These are phyloP conservation scores for Dendrocincla fuliginosa DNA, from an alignment of 2,797 vertebrate genomes.

Conservation along the genomic window DNA sequence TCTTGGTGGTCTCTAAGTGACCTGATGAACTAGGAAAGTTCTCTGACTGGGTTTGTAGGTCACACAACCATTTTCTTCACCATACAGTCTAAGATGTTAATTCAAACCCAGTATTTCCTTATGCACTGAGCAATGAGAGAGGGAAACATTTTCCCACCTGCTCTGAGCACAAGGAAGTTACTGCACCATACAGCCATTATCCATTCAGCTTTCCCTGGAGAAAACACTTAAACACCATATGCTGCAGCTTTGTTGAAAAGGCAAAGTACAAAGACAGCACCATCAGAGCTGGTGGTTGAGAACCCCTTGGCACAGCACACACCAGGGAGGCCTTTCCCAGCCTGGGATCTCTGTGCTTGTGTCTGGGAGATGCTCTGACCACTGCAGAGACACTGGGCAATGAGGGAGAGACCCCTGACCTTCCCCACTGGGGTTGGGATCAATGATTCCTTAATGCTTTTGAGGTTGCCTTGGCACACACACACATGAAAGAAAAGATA, in stretches of 20 bases:
- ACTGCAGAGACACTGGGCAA: not conserved
- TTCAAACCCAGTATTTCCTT: not conserved
- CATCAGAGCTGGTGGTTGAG: rapidly evolving
- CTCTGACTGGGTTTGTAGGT: not conserved
- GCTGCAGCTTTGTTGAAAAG: not conserved
- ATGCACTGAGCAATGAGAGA: not conserved
- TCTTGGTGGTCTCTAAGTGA: not conserved
- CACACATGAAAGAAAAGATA: not conserved
- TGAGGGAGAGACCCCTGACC: not conserved
- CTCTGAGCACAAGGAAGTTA: not conserved
- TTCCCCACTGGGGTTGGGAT: not conserved
- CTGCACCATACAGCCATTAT: not conserved
- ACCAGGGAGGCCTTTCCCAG: not conserved
- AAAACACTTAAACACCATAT: not conserved
- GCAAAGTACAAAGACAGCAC: not conserved
- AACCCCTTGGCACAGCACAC: not conserved
- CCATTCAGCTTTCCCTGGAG: not conserved
- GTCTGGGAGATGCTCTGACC: not conserved
- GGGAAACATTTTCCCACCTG: not conserved
- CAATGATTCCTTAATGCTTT: not conserved
- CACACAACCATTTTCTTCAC: not conserved
- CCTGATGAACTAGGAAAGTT: not conserved
- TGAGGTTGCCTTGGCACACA: not conserved
- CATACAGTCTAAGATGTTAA: not conserved
- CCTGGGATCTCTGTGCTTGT: not conserved